These are phyloP conservation scores for Plebejus anna DNA, from an alignment of 2,888 invertebrate genomes.

Conservation along the genomic window DNA sequence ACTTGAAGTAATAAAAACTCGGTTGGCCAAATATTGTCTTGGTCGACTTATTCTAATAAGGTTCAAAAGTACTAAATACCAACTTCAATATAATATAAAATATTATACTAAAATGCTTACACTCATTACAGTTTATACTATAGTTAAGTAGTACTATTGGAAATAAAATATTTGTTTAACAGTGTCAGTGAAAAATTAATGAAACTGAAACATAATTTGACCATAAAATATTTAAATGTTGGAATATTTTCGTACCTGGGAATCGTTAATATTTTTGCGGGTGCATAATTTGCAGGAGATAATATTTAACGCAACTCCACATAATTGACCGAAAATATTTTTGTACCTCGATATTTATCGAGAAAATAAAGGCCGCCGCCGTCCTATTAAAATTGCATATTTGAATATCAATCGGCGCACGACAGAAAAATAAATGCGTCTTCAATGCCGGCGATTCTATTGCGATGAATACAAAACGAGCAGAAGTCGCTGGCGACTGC, in stretches of 20 bases:
- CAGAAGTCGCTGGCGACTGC: background rate
- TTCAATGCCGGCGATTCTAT: background rate
- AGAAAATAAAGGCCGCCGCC: background rate
- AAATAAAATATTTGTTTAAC: background rate
- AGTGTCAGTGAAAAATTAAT: background rate
- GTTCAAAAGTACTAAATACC: no score
- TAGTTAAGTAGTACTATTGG: background rate
- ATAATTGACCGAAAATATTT: background rate
- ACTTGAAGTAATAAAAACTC: no score
- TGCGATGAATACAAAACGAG: constrained; percentile 7
- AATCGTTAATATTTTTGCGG: background rate
- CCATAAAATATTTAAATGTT: constrained; percentile 1
- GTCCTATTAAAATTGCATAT: background rate
- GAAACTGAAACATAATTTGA: background rate
- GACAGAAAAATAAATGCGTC: constrained; percentile 8
- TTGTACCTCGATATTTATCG: background rate
- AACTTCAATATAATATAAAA: no score
- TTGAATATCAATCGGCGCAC: background rate
- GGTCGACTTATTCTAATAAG: no score
- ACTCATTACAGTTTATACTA: background rate
- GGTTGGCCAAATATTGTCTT: no score
- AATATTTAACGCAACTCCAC: background rate
- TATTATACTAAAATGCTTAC: no score
- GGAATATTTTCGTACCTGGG: background rate
- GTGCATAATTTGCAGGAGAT: background rate